Base-by-base conservation (phyloP, 2,797 vertebrate genomes). In the Epinephelus awoara region DNA sequence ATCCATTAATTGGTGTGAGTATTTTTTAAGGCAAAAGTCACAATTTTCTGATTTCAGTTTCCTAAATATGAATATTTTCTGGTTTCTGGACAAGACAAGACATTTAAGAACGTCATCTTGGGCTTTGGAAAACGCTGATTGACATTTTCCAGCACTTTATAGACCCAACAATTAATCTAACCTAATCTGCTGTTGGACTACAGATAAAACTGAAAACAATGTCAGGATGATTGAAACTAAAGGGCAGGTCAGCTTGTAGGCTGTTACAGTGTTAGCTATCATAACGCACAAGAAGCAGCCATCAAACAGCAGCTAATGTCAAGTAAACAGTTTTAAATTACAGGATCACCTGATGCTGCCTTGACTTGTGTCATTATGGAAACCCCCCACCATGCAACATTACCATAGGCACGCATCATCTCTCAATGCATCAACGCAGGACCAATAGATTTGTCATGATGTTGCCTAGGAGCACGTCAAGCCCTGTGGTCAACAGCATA, bases 391-490 rank as follows among this genome's bases (percentile, higher is more conserved):
- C n/a, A 23, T 27, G 52, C 47, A 23, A 7, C 65, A 66, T 84
- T 25, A 70, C 75, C 52, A 55, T 47, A 29, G 79, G 5, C 42
- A 66, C 12, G 2, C 58, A 63, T 56, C 63, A 71, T 72, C 51
- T 44, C 49, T 75, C 75, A 64, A 1, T 72, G 27, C 67, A 75
- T 75, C 54, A 64, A 66, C 79, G 52, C 21, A 21, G 44, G 82
- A 66, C 47, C 58, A 78, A 71, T 46, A 66, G 64, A 77, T 81
- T 54, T 75, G 47, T 89, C 80, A 62, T 8, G 46, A 46, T 17
- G 79, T 89, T 91, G 72, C 86, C 69, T 77, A 85, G 91, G 80
- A 90, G 77, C 83, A n/a, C 5, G 17, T 55, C 46, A 34, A 51
- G 56, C 52, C 62, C 76, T 75, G 72, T 51, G 47, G 71, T 86